Percentiles rank a stretch among this genome's conserved stretches.
These are phyloP conservation scores for Xiphorhynchus erythropygius DNA, from an alignment of 2,797 vertebrate species.

Conservation along the genomic window DNA sequence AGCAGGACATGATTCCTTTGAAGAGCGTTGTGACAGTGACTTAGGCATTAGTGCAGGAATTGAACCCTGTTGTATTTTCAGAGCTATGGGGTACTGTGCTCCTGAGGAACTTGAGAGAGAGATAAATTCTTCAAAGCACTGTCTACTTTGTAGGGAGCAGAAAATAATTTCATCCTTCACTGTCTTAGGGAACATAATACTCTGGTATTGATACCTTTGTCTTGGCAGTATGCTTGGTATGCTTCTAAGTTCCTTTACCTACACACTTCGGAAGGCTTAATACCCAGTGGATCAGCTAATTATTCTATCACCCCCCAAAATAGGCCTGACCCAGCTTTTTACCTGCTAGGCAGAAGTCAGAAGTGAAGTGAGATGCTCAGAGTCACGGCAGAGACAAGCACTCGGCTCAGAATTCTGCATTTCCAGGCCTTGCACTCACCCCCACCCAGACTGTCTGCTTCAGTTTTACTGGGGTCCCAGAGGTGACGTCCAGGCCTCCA, in stretches of 20 bases:
- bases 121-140: not conserved
- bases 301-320: not conserved
- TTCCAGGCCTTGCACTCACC: not conserved
- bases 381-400: not conserved
- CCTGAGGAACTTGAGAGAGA: not conserved
- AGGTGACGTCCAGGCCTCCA: not conserved
- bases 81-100: not conserved
- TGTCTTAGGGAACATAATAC: not conserved
- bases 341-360: not conserved
- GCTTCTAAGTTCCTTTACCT: not conserved
- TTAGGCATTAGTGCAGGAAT: not conserved
- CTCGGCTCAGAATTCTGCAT: fast-evolving
- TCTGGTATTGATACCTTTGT: not conserved
- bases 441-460: not conserved
- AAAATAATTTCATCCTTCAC: not conserved
- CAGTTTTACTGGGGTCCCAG: not conserved
- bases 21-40: not conserved
- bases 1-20: not conserved
- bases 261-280: not conserved
- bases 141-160: not conserved
- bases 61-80: not conserved
- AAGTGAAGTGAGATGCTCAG: not conserved
- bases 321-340: not conserved
- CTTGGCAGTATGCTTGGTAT: not conserved
- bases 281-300: not conserved